Conservation (phyloP, 1,140 invertebrate species). For the Drosophila novamexicana region DNA sequence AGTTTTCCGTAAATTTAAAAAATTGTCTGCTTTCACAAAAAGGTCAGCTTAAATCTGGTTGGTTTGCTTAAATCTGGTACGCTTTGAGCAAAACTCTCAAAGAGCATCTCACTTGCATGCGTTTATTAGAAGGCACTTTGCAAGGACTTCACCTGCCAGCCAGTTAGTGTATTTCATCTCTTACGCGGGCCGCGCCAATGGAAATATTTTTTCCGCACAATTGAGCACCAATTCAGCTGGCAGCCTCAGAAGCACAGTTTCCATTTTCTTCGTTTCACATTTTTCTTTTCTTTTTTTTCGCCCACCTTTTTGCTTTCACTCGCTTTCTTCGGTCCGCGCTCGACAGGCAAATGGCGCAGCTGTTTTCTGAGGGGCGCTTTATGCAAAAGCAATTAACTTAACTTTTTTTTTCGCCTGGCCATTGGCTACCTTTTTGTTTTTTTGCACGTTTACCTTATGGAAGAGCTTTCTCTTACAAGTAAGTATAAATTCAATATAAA, state of each 20-base stretch:
- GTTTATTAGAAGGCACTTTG: slow-evolving; percentile 10
- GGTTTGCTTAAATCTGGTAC: slow-evolving; percentile 7
- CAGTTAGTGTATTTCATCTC: slow-evolving; percentile 16
- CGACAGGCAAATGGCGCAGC: slow-evolving; percentile 29
- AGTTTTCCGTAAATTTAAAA: too few relatives aligned
- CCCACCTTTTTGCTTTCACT: slow-evolving; percentile 9
- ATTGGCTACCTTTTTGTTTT: slow-evolving; percentile 16
- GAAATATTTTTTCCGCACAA: slow-evolving; percentile 74
- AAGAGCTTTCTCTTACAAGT: slow-evolving; percentile 22
- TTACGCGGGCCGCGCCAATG: slow-evolving; percentile 53
- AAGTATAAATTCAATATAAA: slow-evolving; percentile 45
- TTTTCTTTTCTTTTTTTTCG: slow-evolving; percentile 1
- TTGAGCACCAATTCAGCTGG: slow-evolving; percentile 70
- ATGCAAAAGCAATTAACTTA: slow-evolving; percentile 78
- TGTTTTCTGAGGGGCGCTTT: slow-evolving; percentile 54
- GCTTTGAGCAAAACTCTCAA: background rate
- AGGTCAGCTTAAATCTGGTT: slow-evolving; percentile 6
- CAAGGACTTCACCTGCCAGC: slow-evolving; percentile 21
- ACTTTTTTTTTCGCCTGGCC: slow-evolving; percentile 39
- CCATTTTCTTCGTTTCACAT: slow-evolving; percentile 21
- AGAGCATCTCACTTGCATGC: background rate
- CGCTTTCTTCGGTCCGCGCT: background rate
- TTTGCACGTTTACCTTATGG: slow-evolving; percentile 13
- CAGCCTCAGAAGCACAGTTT: slow-evolving; percentile 30
- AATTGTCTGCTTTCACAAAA: too few relatives aligned